Evolutionary conservation across 2,797 vertebrate genomes (phyloP).

Genomic region (Stomatorhinus walkeri): DNA sequence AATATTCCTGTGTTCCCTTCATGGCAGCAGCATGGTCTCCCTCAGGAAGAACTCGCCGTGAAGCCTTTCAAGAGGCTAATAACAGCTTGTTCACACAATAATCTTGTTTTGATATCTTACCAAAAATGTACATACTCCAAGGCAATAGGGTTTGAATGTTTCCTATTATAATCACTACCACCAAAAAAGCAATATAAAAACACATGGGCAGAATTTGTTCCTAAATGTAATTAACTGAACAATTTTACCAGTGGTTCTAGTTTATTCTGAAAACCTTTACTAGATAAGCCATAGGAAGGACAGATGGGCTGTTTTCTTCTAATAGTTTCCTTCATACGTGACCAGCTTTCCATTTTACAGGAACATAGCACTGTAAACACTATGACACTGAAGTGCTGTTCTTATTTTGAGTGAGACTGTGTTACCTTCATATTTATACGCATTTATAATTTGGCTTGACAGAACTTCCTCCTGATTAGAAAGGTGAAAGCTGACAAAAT

Average conservation of each 20-base stretch:
- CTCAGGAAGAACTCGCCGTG: not conserved
- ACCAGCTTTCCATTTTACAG: not conserved
- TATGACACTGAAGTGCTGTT: not conserved
- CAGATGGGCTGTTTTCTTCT: not conserved
- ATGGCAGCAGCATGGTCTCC: slow-evolving; percentile 1
- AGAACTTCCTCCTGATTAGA: not conserved
- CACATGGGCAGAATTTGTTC: slow-evolving; percentile 3
- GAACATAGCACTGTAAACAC: not conserved
- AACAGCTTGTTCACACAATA: not conserved
- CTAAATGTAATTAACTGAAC: not conserved
- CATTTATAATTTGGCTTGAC: not conserved
- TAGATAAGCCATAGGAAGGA: not conserved
- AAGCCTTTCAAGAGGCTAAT: slow-evolving; percentile 19
- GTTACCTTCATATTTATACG: not conserved
- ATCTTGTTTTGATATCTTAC: not conserved
- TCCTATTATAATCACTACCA: not conserved
- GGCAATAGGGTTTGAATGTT: not conserved
- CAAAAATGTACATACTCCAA: slow-evolving; percentile 8
- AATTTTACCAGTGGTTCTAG: not conserved
- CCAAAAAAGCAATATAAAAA: not conserved
- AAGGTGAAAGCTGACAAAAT: not conserved
- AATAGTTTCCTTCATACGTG: not conserved
- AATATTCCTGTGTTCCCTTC: not conserved
- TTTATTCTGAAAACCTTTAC: not conserved
- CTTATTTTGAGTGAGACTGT: not conserved